Conservation (phyloP, 2,888 invertebrate species). For the Labia minor region DNA sequence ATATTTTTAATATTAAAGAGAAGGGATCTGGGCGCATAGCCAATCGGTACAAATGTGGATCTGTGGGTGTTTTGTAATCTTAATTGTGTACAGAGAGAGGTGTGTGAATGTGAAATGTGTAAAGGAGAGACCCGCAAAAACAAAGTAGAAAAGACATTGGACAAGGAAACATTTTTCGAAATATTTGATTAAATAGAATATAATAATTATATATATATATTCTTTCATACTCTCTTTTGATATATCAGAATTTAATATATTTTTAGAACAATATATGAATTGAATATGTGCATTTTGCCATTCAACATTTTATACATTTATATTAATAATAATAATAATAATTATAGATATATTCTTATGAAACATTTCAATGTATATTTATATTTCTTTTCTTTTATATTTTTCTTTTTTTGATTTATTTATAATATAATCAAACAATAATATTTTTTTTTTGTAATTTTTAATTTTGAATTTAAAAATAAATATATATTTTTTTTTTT, state of each 20-base stretch:
- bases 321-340: not conserved
- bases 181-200: not conserved
- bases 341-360: too few relatives aligned
- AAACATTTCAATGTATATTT: too few relatives aligned
- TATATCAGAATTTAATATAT: not conserved
- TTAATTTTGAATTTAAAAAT: not conserved
- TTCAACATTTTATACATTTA: slow-evolving; percentile 6
- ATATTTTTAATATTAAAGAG: not conserved
- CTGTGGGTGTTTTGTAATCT: not conserved
- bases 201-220: not conserved
- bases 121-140: not conserved
- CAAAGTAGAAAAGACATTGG: not conserved
- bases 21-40: not conserved
- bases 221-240: not conserved
- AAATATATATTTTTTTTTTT: not conserved
- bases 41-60: not conserved
- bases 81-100: not conserved
- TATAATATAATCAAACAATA: too few relatives aligned
- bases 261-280: not conserved
- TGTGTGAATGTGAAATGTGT: not conserved
- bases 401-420: too few relatives aligned
- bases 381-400: too few relatives aligned
- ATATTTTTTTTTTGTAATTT: not conserved
- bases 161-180: not conserved
- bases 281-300: not conserved